Evolutionary conservation across 2,888 invertebrate genomes (phyloP).

Genomic region (Scaptomyza parva): DNA sequence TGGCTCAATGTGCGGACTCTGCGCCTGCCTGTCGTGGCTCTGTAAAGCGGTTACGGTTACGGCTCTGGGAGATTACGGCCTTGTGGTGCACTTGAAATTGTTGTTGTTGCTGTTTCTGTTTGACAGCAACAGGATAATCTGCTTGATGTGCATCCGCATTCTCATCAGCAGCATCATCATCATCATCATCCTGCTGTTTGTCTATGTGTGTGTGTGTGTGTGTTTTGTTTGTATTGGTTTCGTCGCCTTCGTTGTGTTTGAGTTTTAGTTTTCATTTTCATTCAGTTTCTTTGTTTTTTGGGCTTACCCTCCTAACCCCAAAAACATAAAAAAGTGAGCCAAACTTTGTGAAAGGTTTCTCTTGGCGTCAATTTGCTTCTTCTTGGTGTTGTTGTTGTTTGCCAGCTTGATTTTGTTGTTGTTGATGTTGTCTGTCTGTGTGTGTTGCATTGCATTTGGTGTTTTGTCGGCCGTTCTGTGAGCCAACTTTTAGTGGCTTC

Average conservation of each 20-base stretch:
- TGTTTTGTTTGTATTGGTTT: conserved; percentile 40
- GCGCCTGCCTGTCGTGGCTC: conserved; percentile 40
- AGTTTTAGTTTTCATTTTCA: conserved; percentile 35
- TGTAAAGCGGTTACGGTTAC: conserved; percentile 58
- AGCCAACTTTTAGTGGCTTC: conserved; percentile 55
- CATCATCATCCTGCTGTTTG: conserved; percentile 10
- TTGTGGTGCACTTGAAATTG: conserved; percentile 63
- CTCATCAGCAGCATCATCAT: conserved; percentile 38
- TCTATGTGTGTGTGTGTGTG: conserved; percentile 14
- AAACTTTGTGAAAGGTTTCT: conserved; percentile 44
- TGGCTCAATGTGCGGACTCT: conserved; percentile 47
- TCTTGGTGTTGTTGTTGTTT: conserved; percentile 20
- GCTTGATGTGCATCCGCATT: conserved; percentile 49
- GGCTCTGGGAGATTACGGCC: conserved; percentile 63
- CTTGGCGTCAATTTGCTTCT: conserved; percentile 41
- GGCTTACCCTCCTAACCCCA: not conserved
- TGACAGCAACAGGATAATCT: conserved; percentile 66
- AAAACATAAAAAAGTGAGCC: conserved; percentile 18
- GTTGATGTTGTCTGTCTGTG: not conserved
- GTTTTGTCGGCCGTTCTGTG: conserved; percentile 33
- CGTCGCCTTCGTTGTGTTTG: conserved; percentile 40
- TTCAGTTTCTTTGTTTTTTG: conserved; percentile 22
- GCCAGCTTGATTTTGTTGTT: conserved; percentile 1
- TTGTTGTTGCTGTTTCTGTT: conserved; percentile 31
- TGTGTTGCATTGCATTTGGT: conserved; percentile 23